phyloP scores from a whole-genome alignment of 2,888 invertebrate genomes.

The Salpingus planirostris region DNA sequence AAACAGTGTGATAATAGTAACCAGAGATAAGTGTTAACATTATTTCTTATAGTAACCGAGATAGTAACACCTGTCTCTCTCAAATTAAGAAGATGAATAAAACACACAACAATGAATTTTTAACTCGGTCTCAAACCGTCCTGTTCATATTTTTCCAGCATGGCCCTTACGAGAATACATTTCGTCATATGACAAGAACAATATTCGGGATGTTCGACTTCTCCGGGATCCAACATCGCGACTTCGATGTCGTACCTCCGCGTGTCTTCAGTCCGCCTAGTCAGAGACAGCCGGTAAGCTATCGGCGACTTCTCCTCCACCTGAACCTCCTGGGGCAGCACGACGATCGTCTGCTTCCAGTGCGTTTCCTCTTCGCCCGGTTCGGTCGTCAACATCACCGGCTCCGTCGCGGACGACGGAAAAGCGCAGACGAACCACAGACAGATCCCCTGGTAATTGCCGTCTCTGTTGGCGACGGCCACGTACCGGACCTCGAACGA shows the following conservation, averaged over 20 bases:
- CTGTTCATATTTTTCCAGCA: conserved; percentile 46
- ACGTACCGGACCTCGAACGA: conserved; percentile 53
- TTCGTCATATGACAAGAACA: conserved; percentile 70
- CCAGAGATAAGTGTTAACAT: no score
- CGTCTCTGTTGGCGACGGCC: conserved; percentile 48
- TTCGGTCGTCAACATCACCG: conserved; percentile 47
- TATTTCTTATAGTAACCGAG: no score
- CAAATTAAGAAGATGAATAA: no score
- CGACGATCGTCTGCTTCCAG: conserved; percentile 68
- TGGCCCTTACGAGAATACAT: conserved; percentile 62
- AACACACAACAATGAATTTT: neutral
- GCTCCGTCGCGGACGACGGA: conserved; percentile 43
- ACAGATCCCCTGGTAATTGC: conserved; percentile 64
- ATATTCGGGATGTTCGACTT: conserved; percentile 65
- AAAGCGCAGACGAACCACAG: conserved; percentile 76
- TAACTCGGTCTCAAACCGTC: conserved; percentile 18
- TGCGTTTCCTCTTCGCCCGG: conserved; percentile 52
- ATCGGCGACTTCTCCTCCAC: conserved; percentile 56
- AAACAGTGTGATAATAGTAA: no score
- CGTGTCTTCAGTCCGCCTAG: conserved; percentile 42
- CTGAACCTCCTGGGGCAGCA: conserved; percentile 57
- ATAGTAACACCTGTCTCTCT: no score
- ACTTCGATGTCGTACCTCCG: conserved; percentile 63
- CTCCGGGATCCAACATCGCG: conserved; percentile 58
- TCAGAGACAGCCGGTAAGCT: conserved; percentile 58